Base-by-base conservation (phyloP, 2,113 vertebrate genomes). In the Bostrychus sinensis region DNA sequence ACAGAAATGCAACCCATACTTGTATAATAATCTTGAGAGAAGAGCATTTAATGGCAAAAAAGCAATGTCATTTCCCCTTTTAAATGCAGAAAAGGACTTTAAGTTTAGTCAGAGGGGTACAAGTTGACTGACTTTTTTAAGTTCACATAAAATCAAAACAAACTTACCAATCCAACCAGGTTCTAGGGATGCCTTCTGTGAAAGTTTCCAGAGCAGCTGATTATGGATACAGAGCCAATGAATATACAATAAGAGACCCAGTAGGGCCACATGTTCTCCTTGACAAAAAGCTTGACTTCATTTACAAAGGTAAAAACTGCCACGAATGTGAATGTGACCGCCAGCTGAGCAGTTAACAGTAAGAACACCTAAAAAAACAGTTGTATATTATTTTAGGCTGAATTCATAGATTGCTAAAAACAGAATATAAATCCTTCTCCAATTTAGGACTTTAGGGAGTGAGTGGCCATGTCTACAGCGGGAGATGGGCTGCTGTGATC, bases 171-270 rank as follows among this genome's bases (percentile, higher is more conserved):
- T 0, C 95, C 95, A 7, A 98, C 66, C 7, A 98, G 90, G 82
- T 98, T 98, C 96, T 96, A 98, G 13, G 96, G 96, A 73, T 97
- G 95, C 72, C 92, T 93, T 53, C 96, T 85, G 14, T 95, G 92
- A 77, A 97, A 89, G 1, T 92, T 94, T 17, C 95, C 96, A 37
- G 95, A 98, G 91, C 96, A 98, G 92, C 94, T 96, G 88, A 98
- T 95, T 5, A 88, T 91, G 1, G 95, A 95, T 55, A 97, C 91
- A 0, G 93, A 93, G 53, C 92, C 78, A 34, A 97, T 93, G 91
- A 98, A 98, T 66, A 96, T 51, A 0, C 62, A 93, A 0, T 98
- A 98, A 77, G 96, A 96, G 48, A 95, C 88, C 0, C 95, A 92
- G 82, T 97, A 98, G 0, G 93, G 94, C 95, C 96, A 98, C 11